Base-by-base conservation (phyloP, 2,888 invertebrate genomes). In the Thereva unica region DNA sequence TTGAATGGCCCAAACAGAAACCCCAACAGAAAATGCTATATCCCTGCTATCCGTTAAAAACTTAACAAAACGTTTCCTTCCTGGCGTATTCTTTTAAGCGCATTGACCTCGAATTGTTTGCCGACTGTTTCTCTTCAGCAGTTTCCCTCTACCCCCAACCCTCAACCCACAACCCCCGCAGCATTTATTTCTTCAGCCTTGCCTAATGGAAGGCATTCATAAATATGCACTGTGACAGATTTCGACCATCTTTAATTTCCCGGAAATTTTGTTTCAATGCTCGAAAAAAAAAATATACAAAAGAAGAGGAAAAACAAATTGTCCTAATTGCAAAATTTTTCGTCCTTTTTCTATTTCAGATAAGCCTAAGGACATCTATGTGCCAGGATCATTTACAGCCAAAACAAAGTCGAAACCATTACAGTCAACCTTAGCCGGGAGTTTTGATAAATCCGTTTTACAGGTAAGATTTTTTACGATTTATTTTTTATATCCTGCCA, bases 401-500 rank as follows among this genome's bases (percentile, higher is more conserved):
- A 71, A 71, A 67, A 34, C 63, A 34, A 40, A 41, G 35, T 49
- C 50, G 12, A 70, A 67, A 55, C 35, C 47, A n/a, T 55, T 65
- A 38, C 63, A 66, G 44, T 47, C 85, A 71, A 83, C 84, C 72
- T 83, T 88, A 76, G 83, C 89, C 73, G 87, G 88, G 70, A 85
- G 85, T 78, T 87, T 89, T 80, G 90, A 90, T 83, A 88, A 89
- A 83, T 88, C 88, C 73, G 85, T 89, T 74, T 83, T 88, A 76
- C 88, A 88, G 86, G 88, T 88, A 76, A 78, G 59, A 5, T 53
- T n/a, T n/a, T 37, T 35, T 53, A 35, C 53, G 37, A 37, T 77
- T 37, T 23, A 23, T 23, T 23, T 23, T 23, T 23, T 23, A 23
- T 23, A 23, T 23, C 23, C 23, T 23, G 23, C 23, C 23, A 2